Evolutionary conservation across 2,797 vertebrate genomes (phyloP).

Genomic region (Phalanger gymnotis): DNA sequence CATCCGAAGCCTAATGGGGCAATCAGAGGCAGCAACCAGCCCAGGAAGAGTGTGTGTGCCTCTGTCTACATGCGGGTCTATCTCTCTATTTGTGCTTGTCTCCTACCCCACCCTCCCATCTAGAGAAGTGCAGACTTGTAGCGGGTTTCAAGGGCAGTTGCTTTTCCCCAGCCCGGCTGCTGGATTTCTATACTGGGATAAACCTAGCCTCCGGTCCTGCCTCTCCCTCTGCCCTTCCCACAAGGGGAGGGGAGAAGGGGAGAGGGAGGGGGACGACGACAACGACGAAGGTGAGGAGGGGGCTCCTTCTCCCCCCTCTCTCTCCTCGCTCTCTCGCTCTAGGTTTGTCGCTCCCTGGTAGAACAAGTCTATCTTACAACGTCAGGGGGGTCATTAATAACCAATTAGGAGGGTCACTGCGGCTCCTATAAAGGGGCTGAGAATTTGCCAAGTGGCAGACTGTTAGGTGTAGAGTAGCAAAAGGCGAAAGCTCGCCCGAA

Average conservation of each 20-base stretch:
- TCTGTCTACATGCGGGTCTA: neutral
- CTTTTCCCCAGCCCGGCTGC: constrained; percentile 70
- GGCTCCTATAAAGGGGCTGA: constrained; percentile 90
- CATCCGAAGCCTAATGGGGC: neutral
- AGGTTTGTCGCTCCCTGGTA: constrained; percentile 78
- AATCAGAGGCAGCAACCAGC: neutral
- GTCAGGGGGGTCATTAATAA: constrained; percentile 97
- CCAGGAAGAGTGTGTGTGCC: neutral
- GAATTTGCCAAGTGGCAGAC: constrained; percentile 79
- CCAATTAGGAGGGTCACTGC: constrained; percentile 95
- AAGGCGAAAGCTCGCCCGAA: constrained; percentile 53
- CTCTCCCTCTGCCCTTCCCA: constrained; percentile 65
- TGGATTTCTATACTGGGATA: neutral
- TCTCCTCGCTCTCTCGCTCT: constrained; percentile 67
- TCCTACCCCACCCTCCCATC: neutral
- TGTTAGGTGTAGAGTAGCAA: constrained; percentile 56
- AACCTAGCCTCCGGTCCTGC: constrained; percentile 14
- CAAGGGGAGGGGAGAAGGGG: constrained; percentile 69
- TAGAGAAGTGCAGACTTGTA: neutral
- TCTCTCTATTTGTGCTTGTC: neutral
- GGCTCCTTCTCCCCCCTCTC: constrained; percentile 57
- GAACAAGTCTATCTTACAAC: constrained; percentile 86
- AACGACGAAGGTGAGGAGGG: constrained; percentile 35
- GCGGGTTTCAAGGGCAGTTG: neutral
- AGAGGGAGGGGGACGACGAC: constrained; percentile 58